phyloP scores from a whole-genome alignment of 2,888 invertebrate species.

The Noctua pronuba region DNA sequence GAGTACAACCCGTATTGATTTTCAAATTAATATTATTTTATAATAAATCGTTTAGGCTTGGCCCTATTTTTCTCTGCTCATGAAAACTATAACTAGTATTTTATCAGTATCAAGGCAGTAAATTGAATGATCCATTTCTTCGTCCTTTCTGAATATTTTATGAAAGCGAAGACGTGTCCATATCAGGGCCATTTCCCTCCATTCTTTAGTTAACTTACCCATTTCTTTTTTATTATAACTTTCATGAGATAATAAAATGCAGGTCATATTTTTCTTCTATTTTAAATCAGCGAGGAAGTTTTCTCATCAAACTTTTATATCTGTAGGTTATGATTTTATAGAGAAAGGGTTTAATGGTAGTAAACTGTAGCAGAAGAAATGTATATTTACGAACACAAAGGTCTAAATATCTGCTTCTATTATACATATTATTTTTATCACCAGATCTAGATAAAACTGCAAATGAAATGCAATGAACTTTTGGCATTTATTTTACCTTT shows the following conservation, averaged over 20 bases:
- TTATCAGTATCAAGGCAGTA: conserved; percentile 8
- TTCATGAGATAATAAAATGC: conserved; percentile 34
- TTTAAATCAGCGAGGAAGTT: conserved; percentile 25
- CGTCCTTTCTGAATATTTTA: conserved; percentile 27
- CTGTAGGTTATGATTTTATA: conserved; percentile 4
- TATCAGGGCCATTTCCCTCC: conserved; percentile 11
- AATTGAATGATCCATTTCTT: conserved; percentile 17
- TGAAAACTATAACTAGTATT: neutral
- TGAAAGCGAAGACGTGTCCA: neutral
- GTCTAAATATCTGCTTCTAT: neutral
- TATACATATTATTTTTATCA: neutral
- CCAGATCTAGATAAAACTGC: neutral
- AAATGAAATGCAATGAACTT: neutral
- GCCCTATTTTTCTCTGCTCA: neutral
- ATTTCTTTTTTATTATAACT: conserved; percentile 39
- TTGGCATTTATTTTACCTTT: neutral
- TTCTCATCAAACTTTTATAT: conserved; percentile 30
- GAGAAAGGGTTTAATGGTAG: neutral
- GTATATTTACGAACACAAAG: neutral
- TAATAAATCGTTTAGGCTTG: neutral
- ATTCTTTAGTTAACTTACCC: conserved; percentile 22
- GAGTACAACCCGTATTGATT: too few species aligned
- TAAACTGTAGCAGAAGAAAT: neutral
- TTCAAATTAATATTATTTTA: neutral
- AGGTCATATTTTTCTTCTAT: conserved; percentile 42